Evolutionary conservation across 2,888 invertebrate species (phyloP).

Genomic region (Ditula angustiorana): DNA sequence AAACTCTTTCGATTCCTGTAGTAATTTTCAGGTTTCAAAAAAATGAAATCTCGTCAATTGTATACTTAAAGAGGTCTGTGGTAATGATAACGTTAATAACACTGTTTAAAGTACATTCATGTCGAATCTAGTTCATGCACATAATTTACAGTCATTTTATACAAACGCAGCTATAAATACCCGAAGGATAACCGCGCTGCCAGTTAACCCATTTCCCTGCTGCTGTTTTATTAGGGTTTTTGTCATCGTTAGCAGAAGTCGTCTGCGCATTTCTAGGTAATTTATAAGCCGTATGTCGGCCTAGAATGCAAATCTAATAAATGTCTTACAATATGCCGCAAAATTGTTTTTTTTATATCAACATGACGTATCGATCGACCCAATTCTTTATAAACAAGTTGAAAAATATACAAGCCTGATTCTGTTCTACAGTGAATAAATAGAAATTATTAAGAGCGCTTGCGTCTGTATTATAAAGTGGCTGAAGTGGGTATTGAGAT

Average conservation of each 20-base stretch:
- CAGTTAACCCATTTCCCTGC: slow-evolving; percentile 29
- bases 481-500: not conserved
- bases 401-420: slow-evolving; percentile 26
- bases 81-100: not conserved
- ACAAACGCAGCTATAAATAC: slow-evolving; percentile 30
- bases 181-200: slow-evolving; percentile 31
- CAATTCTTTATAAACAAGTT: slow-evolving; percentile 28
- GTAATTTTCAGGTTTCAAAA: too few species aligned
- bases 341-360: slow-evolving; percentile 26
- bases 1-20: too few species aligned
- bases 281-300: slow-evolving; percentile 35
- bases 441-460: slow-evolving; percentile 11
- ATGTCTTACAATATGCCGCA: slow-evolving; percentile 17
- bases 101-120: not conserved
- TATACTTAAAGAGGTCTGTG: too few species aligned
- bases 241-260: slow-evolving; percentile 33
- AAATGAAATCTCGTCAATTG: too few species aligned
- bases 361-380: slow-evolving; percentile 30
- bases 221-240: slow-evolving; percentile 34
- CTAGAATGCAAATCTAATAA: slow-evolving; percentile 25
- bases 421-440: slow-evolving; percentile 22
- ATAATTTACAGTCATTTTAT: not conserved
- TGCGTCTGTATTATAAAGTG: too few species aligned
- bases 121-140: slow-evolving; percentile 12
- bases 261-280: slow-evolving; percentile 33